Conservation (phyloP, 1,140 invertebrate species). For the Pectinophora gossypiella region DNA sequence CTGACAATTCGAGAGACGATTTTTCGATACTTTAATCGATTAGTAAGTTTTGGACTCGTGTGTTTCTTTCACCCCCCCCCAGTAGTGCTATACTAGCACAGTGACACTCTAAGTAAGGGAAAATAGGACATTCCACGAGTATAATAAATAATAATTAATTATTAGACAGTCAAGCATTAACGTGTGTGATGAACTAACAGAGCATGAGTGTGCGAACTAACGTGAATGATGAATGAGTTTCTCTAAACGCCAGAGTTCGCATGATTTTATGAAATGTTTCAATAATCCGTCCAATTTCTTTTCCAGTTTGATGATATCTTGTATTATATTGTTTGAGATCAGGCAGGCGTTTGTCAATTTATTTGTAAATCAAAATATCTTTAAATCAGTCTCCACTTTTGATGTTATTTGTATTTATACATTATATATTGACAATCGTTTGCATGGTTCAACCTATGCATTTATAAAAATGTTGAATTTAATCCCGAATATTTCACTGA, state of each 20-base stretch:
- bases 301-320: not conserved
- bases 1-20: no score
- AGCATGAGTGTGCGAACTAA: conserved; percentile 3
- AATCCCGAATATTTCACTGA: not conserved
- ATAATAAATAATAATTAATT: not conserved
- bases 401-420: not conserved
- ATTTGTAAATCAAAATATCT: not conserved
- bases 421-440: not conserved
- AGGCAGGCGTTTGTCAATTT: no score
- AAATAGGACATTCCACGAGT: conserved; percentile 1
- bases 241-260: no score
- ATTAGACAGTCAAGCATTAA: no score
- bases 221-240: not conserved
- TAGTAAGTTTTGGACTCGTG: no score
- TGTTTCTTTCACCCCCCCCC: no score
- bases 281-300: not conserved
- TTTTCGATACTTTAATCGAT: no score
- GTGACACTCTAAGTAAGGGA: not conserved
- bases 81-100: conserved; percentile 2
- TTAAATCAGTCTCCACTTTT: no score
- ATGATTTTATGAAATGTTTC: not conserved
- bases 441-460: not conserved
- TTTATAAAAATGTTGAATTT: not conserved
- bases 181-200: no score
- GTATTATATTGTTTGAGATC: not conserved